Percentiles rank a stretch among this genome's conserved stretches.
Conservation (phyloP, 1,140 invertebrate genomes). For the Brachionus rotundiformis region DNA sequence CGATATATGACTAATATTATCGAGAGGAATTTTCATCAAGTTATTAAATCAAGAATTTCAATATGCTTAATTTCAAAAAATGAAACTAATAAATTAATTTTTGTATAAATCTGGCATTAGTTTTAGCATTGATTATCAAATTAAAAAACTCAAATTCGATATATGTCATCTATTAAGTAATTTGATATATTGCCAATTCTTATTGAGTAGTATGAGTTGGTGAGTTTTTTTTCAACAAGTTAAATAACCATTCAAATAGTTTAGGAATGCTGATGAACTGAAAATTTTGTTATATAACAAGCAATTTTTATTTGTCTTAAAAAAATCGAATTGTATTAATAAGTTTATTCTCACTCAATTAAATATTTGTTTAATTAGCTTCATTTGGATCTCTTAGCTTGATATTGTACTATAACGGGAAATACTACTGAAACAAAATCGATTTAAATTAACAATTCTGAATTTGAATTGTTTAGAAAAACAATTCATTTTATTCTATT, state of each 20-base stretch:
- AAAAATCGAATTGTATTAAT: slow-evolving; percentile 19
- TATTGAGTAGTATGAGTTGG: background rate
- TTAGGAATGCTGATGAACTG: background rate
- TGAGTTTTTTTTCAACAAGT: background rate
- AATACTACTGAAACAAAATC: background rate
- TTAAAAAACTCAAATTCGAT: background rate
- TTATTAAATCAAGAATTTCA: background rate
- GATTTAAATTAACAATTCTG: background rate
- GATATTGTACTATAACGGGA: background rate
- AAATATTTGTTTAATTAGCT: background rate
- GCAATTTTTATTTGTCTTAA: background rate
- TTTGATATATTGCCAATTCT: background rate
- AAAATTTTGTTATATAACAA: slow-evolving; percentile 8
- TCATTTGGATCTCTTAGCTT: slow-evolving; percentile 1
- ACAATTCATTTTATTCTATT: slow-evolving; percentile 4
- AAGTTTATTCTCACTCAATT: slow-evolving; percentile 15
- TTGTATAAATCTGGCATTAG: background rate
- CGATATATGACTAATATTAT: background rate
- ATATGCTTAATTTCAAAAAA: slow-evolving; percentile 12
- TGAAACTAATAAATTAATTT: background rate
- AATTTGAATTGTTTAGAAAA: slow-evolving; percentile 12
- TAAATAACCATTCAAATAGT: background rate
- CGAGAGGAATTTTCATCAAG: slow-evolving; percentile 1
- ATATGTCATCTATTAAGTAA: background rate
- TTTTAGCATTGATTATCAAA: background rate